These are phyloP conservation scores for Terrapene triunguis DNA, from an alignment of 2,113 vertebrate species.

Conservation along the genomic window DNA sequence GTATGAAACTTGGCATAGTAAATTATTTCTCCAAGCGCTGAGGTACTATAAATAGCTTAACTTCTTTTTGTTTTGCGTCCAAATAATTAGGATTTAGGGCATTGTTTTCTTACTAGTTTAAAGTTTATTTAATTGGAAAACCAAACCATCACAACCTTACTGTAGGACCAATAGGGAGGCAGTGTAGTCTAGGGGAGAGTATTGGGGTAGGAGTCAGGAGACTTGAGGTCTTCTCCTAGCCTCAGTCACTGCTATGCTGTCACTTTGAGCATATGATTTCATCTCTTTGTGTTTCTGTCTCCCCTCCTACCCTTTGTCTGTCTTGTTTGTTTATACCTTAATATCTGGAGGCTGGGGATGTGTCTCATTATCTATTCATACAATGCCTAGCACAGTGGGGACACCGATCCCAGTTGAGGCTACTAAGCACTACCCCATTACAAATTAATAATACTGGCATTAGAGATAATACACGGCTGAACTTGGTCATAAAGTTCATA, in stretches of 20 bases:
- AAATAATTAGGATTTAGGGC: neutral
- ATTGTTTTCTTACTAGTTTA: neutral
- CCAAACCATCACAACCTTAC: neutral
- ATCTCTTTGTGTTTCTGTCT: neutral
- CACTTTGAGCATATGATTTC: rapidly evolving
- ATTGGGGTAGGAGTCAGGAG: neutral
- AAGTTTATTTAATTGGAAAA: neutral
- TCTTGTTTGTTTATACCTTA: neutral
- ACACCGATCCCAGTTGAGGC: neutral
- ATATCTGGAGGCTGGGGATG: neutral
- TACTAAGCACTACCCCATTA: neutral
- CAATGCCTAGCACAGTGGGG: neutral
- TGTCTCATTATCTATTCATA: neutral
- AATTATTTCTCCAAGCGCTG: neutral
- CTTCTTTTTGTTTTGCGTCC: neutral
- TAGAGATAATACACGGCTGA: neutral
- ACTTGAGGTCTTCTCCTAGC: neutral
- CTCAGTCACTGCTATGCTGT: neutral
- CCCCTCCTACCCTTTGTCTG: neutral
- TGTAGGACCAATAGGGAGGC: neutral
- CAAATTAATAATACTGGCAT: neutral
- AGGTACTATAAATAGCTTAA: neutral
- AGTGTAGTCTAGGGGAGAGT: rapidly evolving
- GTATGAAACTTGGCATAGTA: constrained; percentile 14
- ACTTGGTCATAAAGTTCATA: neutral